Percentiles rank a stretch among this genome's conserved stretches.
These are phyloP conservation scores for Netelia fuscicornis DNA, from an alignment of 2,888 invertebrate genomes.

Conservation along the genomic window DNA sequence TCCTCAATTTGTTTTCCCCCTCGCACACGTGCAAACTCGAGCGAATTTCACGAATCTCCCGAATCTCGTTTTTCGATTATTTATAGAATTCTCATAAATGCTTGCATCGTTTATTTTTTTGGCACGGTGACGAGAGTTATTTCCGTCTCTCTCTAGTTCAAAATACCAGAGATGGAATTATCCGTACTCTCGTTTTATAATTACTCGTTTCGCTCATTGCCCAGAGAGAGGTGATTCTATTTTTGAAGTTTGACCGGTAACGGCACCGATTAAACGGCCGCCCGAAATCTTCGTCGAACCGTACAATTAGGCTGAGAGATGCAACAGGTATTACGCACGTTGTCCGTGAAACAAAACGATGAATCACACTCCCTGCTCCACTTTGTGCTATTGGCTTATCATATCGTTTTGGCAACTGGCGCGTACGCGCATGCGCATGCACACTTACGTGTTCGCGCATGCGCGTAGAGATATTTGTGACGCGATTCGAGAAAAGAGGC, in stretches of 20 bases:
- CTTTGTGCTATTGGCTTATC: slow-evolving; percentile 6
- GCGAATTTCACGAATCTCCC: neutral
- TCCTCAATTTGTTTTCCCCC: slow-evolving; percentile 23
- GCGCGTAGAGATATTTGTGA: too few relatives aligned
- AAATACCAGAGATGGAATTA: neutral
- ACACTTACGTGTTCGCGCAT: too few relatives aligned
- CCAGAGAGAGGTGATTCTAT: slow-evolving; percentile 11
- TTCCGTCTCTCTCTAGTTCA: neutral
- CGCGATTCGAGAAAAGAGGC: too few relatives aligned
- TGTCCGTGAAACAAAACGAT: slow-evolving; percentile 47
- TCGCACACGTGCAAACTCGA: slow-evolving; percentile 25
- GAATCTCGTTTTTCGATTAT: slow-evolving; percentile 26
- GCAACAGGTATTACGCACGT: slow-evolving; percentile 29
- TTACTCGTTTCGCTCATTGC: slow-evolving; percentile 12
- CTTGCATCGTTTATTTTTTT: slow-evolving; percentile 13
- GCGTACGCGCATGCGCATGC: too few relatives aligned
- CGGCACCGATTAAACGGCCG: slow-evolving; percentile 39
- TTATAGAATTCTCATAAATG: slow-evolving; percentile 42
- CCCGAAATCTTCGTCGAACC: slow-evolving; percentile 56
- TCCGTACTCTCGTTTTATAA: slow-evolving; percentile 4
- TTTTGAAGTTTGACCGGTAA: slow-evolving; percentile 18
- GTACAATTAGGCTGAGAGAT: slow-evolving; percentile 45
- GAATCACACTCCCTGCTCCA: slow-evolving; percentile 43
- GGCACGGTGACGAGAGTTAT: neutral
- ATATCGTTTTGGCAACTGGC: too few relatives aligned